Base-by-base conservation (phyloP, 2,797 vertebrate species). In the Rhinella marina region DNA sequence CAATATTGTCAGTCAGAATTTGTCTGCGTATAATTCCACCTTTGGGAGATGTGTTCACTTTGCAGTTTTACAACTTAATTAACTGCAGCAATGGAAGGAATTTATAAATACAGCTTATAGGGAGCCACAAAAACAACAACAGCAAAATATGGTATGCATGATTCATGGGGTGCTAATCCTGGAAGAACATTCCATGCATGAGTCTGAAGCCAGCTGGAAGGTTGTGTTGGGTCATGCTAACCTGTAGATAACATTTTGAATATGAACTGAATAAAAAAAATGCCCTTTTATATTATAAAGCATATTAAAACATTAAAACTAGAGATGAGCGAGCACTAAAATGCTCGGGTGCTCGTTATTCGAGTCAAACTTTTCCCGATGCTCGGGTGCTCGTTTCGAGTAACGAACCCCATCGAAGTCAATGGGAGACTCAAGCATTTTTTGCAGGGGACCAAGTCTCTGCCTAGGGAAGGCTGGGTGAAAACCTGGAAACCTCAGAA, bases 41-140 rank as follows among this genome's bases (percentile, higher is more conserved):
- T 92, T 89, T 90, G 91, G 92, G 92, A 92, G 59, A 80, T 90
- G 90, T 91, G 70, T 82, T 88, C 90, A 90, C 75, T 88, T 88
- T 89, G 89, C 91, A 0, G 52, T 92, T 90, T 91, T 91, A 92
- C 92, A 93, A 92, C 86, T 93, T 93, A 93, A 93, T 93, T 94
- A 93, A 93, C 92, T 79, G 52, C 81, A 91, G 90, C 85, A 90
- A 91, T 79, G 77, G 77, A 90, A 88, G 90, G 92, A 91, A 90
- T 86, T 41, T 90, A 84, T 89, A 90, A 84, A 91, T 86, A 90
- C 90, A 88, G n/a, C 52, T 25, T 88, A 82, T 59, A 79, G 61
- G 25, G 23, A 85, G 70, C 84, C 50, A 32, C 14, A 77, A n/a
- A 29, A 68, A 57, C 59, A 89, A 82, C 61, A 82, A 61, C 48